Evolutionary conservation across 2,888 invertebrate genomes (phyloP).

Genomic region (Xylota segnis): DNA sequence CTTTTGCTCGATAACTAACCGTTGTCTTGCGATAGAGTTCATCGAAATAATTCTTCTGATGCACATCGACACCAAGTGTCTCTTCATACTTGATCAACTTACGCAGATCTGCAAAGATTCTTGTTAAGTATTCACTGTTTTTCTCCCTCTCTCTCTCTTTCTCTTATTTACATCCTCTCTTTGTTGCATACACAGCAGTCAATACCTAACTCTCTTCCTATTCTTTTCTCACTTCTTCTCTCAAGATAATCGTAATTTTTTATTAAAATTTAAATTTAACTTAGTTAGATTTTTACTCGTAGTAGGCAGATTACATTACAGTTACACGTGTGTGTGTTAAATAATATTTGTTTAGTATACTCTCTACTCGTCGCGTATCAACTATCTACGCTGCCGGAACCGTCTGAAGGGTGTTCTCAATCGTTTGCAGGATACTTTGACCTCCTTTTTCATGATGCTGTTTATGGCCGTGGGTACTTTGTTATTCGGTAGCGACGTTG

Average conservation of each 20-base stretch:
- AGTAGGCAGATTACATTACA: constrained; percentile 73
- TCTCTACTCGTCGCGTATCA: constrained; percentile 51
- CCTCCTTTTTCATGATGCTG: constrained; percentile 83
- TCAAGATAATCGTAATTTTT: constrained; percentile 28
- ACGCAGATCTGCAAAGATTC: constrained; percentile 80
- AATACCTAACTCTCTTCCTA: constrained; percentile 54
- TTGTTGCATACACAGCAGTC: constrained; percentile 43
- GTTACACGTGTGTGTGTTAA: constrained; percentile 49
- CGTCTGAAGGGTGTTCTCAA: constrained; percentile 82
- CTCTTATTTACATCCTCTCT: constrained; percentile 58
- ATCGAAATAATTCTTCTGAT: constrained; percentile 80
- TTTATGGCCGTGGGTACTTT: constrained; percentile 81
- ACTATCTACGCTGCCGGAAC: constrained; percentile 83
- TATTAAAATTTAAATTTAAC: constrained; percentile 46
- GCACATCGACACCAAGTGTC: constrained; percentile 79
- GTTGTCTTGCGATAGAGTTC: constrained; percentile 83
- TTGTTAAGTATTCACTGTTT: constrained; percentile 53
- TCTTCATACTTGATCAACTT: constrained; percentile 84
- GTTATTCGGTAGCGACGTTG: constrained; percentile 73
- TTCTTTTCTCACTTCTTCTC: constrained; percentile 47
- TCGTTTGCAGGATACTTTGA: constrained; percentile 82
- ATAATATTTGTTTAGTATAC: constrained; percentile 60
- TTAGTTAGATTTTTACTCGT: constrained; percentile 56
- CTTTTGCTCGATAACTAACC: constrained; percentile 84
- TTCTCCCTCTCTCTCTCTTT: constrained; percentile 14